Evolutionary conservation across 1,140 invertebrate genomes (phyloP).

Genomic region (Cyclina sinensis): DNA sequence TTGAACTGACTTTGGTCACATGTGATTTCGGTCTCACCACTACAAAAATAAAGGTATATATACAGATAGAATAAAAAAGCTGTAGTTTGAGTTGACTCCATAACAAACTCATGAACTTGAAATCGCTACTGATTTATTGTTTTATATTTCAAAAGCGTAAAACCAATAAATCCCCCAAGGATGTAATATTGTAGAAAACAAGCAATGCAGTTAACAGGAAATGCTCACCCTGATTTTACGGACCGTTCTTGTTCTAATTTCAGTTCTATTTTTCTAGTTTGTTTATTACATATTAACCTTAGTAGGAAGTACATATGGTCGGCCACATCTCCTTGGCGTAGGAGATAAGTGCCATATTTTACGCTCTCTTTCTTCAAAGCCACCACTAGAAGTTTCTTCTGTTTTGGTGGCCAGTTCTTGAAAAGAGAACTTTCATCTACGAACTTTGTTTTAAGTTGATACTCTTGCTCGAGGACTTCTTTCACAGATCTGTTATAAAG

Average conservation of each 20-base stretch:
- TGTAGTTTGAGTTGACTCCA: too few relatives aligned
- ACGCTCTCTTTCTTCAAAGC: conserved; percentile 78
- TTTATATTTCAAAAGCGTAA: too few relatives aligned
- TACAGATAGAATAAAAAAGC: too few relatives aligned
- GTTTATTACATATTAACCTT: conserved; percentile 75
- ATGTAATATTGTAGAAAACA: too few relatives aligned
- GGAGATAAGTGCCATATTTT: conserved; percentile 77
- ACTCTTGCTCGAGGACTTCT: conserved; percentile 80
- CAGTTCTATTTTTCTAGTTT: too few relatives aligned
- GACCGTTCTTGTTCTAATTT: too few relatives aligned
- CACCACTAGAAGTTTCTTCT: conserved; percentile 81
- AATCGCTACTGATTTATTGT: too few relatives aligned
- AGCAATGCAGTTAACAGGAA: too few relatives aligned
- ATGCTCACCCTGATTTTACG: too few relatives aligned
- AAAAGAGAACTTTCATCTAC: conserved; percentile 80
- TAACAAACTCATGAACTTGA: too few relatives aligned
- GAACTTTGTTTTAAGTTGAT: conserved; percentile 79
- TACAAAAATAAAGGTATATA: too few relatives aligned
- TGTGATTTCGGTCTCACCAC: conserved; percentile 81
- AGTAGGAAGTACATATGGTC: conserved; percentile 81
- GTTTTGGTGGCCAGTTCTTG: conserved; percentile 76
- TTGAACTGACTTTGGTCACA: conserved; percentile 77
- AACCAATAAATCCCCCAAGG: too few relatives aligned
- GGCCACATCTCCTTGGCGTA: conserved; percentile 76
- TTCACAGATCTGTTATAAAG: conserved; percentile 83